phyloP scores from a whole-genome alignment of 2,113 vertebrate genomes.

The Erpornis zantholeuca region DNA sequence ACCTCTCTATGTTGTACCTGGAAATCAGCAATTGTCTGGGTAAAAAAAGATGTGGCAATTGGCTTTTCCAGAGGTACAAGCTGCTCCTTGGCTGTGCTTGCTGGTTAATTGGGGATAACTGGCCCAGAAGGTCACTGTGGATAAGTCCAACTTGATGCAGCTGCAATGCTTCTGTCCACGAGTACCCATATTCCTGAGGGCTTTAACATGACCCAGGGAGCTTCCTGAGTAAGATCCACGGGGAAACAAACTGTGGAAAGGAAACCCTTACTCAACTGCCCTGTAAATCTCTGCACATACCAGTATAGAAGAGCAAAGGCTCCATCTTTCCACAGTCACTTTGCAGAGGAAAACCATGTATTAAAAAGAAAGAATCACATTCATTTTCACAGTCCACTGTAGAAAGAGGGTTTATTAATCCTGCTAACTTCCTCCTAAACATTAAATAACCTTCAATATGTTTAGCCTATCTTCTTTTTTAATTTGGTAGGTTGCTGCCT shows the following conservation, averaged over 20 bases:
- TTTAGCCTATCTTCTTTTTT: background rate
- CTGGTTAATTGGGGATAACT: background rate
- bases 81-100: background rate
- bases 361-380: background rate
- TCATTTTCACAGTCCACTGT: background rate
- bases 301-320: background rate
- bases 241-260: background rate
- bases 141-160: background rate
- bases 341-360: background rate
- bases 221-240: background rate
- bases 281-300: background rate
- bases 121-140: background rate
- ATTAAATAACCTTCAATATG: background rate
- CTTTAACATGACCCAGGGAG: background rate
- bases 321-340: background rate
- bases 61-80: background rate
- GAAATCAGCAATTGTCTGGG: background rate
- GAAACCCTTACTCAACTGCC: background rate
- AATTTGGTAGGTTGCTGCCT: constrained; percentile 76
- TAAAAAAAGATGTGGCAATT: background rate
- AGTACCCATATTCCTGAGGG: background rate
- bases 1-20: background rate
- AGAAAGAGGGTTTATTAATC: background rate
- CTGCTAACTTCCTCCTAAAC: background rate
- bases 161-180: background rate